Evolutionary conservation across 2,797 vertebrate species (phyloP), one percentile per base, ranked within the genome.

Genomic region (Acanthornis magna): DNA sequence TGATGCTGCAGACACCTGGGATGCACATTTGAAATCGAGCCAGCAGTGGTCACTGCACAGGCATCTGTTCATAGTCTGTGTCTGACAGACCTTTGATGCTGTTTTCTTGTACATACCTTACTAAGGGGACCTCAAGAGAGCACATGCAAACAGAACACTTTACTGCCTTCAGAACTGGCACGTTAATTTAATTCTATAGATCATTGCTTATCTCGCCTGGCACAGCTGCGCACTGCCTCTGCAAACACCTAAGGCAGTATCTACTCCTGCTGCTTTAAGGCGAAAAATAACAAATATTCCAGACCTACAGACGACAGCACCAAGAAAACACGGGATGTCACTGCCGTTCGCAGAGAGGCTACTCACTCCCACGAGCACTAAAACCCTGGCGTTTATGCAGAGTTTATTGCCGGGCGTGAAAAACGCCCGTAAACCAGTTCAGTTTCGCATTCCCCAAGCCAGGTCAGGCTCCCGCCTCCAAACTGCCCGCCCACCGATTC

Each of bases 31-130:
- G 22, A 51, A 58, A 61, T 17, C 0, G 1, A 61, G n/a, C 6
- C 55, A 68, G 16, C 23, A 78, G 30, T 1, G 13, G 42, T n/a
- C 60, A 30, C 51, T 5, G 14, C 32, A 34, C 16, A 48, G 0
- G 2, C 42, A 54, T 8, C 26, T 21, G 23, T 9, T 34, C 51
- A 7, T 17, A 13, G 11, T 2, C 19, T 2, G 21, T 32, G n/a
- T 50, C 21, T 45, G 32, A 62, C 29, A 67, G 11, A 26, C 13
- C 22, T 60, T 13, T 5, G 22, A 3, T 1, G 23, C 26, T 5
- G 7, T 11, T 34, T 68, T 13, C 17, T 26, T 21, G 19, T 2
- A 26, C 11, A 1, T 1, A 22, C 1, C 2, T 45, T 27, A 29
- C 9, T 6, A 16, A 48, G 13, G 8, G 7, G 16, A 29, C 20